A percentile compares a stretch with the other conserved stretches of the same genome.
Evolutionary conservation across 2,797 vertebrate genomes (phyloP).

Genomic region (Ctenopoma multispine): DNA sequence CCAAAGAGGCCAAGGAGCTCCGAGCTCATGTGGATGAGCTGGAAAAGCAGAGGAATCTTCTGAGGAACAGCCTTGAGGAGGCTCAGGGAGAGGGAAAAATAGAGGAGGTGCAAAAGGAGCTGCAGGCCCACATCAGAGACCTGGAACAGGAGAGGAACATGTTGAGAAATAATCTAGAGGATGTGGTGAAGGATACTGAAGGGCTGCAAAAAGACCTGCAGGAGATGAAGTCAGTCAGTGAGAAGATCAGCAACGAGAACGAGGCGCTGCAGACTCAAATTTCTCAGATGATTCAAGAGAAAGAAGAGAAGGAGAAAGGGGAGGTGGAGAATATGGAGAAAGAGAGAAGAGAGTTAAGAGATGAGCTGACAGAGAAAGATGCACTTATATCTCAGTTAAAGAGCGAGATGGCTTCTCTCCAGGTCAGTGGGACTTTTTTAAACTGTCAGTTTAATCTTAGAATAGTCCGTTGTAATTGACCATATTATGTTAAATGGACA

Average conservation of each 20-base stretch:
- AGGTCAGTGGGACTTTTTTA: constrained; percentile 84
- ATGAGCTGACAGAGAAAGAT: constrained; percentile 87
- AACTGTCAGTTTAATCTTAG: neutral
- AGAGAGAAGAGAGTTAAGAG: constrained; percentile 76
- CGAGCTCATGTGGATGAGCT: constrained; percentile 75
- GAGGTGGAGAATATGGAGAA: constrained; percentile 54
- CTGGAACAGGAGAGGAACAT: constrained; percentile 85
- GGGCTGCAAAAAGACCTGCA: constrained; percentile 86
- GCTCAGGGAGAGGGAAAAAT: constrained; percentile 53
- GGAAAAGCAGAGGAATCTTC: constrained; percentile 75
- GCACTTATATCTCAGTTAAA: constrained; percentile 83
- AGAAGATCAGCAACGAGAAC: constrained; percentile 88
- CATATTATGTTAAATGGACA: too few species aligned
- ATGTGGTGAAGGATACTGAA: constrained; percentile 84
- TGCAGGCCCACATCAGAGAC: constrained; percentile 82
- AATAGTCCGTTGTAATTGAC: neutral
- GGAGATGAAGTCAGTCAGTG: constrained; percentile 85
- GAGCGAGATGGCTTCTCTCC: constrained; percentile 84
- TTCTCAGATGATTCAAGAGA: constrained; percentile 75
- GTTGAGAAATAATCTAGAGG: constrained; percentile 85
- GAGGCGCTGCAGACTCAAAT: constrained; percentile 80
- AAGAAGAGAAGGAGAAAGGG: constrained; percentile 68
- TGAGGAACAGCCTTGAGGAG: constrained; percentile 79
- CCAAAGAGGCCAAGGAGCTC: constrained; percentile 78
- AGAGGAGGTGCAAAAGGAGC: constrained; percentile 79